phyloP scores from a whole-genome alignment of 1,140 invertebrate species.

The Drosophila watanabei region DNA sequence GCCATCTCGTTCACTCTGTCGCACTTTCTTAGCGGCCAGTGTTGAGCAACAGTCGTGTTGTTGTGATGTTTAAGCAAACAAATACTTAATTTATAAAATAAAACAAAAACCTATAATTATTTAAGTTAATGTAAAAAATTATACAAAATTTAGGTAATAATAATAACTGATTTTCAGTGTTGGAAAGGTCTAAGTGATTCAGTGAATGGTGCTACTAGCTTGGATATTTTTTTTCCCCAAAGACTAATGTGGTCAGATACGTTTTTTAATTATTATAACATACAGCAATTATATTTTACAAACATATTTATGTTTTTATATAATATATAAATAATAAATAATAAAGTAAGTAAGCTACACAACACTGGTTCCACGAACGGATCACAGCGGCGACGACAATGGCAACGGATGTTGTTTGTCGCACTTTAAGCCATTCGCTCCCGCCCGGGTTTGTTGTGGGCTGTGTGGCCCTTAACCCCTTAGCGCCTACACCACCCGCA shows the following conservation, averaged over 20 bases:
- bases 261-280: background rate
- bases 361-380: background rate
- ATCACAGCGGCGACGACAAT: slow-evolving; percentile 42
- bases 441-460: slow-evolving; percentile 19
- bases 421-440: slow-evolving; percentile 57
- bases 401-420: slow-evolving; percentile 62
- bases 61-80: background rate
- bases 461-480: slow-evolving; percentile 10
- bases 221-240: too few relatives aligned
- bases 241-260: background rate
- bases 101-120: too few relatives aligned
- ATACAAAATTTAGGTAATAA: too few relatives aligned
- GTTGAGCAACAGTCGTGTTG: background rate
- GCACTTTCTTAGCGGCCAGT: slow-evolving; percentile 2
- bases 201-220: background rate
- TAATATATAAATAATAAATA: background rate
- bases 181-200: background rate
- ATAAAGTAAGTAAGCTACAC: background rate
- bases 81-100: background rate
- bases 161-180: too few relatives aligned
- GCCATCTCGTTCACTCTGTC: background rate
- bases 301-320: background rate
- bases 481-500: background rate
- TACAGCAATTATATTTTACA: background rate
- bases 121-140: background rate